Percentiles rank a stretch among this genome's conserved stretches.
phyloP scores from a whole-genome alignment of 2,888 invertebrate genomes.

The Dolomedes plantarius region DNA sequence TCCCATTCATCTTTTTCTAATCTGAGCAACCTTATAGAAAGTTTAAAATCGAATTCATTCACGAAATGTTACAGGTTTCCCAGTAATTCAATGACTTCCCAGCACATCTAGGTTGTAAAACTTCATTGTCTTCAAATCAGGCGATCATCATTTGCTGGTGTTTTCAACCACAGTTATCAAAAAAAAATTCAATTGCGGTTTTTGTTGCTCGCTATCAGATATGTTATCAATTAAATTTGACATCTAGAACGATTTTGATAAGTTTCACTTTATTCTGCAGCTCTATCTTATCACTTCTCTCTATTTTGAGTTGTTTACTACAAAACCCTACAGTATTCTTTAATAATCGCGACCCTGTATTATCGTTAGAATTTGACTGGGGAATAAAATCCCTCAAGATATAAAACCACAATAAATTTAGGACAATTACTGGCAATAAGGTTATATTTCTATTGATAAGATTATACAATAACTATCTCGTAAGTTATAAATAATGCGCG shows the following conservation, averaged over 20 bases:
- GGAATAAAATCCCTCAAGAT: not conserved
- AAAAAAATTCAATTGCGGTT: not conserved
- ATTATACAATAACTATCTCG: no score
- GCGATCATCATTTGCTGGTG: no score
- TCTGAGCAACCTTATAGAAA: no score
- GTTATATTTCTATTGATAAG: not conserved
- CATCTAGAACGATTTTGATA: constrained; percentile 25
- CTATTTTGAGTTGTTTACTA: constrained; percentile 36
- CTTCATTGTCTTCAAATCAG: no score
- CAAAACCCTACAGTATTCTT: constrained; percentile 33
- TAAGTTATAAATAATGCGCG: no score
- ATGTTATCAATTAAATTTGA: constrained; percentile 28
- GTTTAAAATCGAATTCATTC: no score
- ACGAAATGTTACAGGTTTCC: no score
- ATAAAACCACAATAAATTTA: not conserved
- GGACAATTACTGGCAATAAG: not conserved
- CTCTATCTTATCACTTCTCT: constrained; percentile 59
- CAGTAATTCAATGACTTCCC: no score
- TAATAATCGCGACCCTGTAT: not conserved
- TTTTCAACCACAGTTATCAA: no score
- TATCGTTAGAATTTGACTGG: constrained; percentile 16
- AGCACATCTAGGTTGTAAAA: no score
- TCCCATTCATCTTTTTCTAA: no score
- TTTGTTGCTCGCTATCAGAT: constrained; percentile 25
- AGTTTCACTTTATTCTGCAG: constrained; percentile 39